A percentile compares a stretch with the other conserved stretches of the same genome.
Conservation (phyloP, 2,797 vertebrate genomes). For the Fratercula arctica region DNA sequence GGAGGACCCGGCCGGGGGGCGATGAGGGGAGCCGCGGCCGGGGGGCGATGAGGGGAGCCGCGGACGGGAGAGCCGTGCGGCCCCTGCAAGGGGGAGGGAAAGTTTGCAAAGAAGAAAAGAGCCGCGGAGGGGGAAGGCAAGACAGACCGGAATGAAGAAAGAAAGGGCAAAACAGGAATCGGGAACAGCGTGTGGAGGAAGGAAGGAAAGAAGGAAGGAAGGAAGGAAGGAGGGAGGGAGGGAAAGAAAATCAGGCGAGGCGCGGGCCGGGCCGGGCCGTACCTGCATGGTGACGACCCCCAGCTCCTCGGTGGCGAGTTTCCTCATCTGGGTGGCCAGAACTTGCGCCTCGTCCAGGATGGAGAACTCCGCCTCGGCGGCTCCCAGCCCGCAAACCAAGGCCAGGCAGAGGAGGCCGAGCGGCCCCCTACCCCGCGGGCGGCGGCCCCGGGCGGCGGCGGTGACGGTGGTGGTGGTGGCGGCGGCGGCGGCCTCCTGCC, state of each 20-base stretch:
- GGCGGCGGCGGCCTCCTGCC: neutral
- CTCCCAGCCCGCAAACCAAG: conserved; percentile 79
- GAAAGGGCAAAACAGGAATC: neutral
- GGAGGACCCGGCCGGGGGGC: too few relatives aligned
- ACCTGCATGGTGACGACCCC: conserved; percentile 97
- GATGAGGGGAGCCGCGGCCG: too few relatives aligned
- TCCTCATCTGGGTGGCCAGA: conserved; percentile 91
- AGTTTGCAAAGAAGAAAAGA: neutral
- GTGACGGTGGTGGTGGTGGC: neutral
- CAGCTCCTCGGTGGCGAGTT: conserved; percentile 91
- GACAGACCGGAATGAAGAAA: neutral
- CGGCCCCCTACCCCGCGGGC: conserved; percentile 67
- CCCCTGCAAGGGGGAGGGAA: neutral
- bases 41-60: neutral
- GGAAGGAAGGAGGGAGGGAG: neutral
- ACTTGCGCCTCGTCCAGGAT: conserved; percentile 94
- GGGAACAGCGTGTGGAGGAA: neutral
- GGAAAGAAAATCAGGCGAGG: neutral
- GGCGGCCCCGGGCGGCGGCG: neutral
- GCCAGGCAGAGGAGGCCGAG: conserved; percentile 76
- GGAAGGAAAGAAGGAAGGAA: neutral
- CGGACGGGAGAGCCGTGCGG: neutral
- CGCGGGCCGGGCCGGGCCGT: conserved; percentile 26
- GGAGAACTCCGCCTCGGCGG: conserved; percentile 88
- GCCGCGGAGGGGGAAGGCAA: too few relatives aligned